Base-by-base conservation (phyloP, 2,113 vertebrate genomes). In the Cheilinus undulatus region DNA sequence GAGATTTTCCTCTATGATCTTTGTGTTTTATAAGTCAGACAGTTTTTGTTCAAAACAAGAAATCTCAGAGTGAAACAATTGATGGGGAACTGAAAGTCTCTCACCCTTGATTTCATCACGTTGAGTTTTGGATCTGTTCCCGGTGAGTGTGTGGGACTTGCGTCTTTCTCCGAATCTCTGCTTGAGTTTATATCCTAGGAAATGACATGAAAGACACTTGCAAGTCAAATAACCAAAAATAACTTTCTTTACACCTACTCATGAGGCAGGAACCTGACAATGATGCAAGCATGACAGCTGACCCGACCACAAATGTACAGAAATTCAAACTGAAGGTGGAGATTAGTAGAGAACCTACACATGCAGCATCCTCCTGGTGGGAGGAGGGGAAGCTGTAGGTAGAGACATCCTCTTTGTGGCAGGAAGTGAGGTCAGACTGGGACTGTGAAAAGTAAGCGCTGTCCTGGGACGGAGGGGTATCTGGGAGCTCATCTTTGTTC, bases 381-480 rank as follows among this genome's bases (percentile, higher is more conserved):
- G 48, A 62, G 52, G 58, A 7, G 3, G 42, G 3, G 23, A 26
- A 28, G 20, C 54, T 28, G 45, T 15, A 7, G 58, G 50, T 26
- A 62, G 62, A 17, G 22, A n/a, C 28, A 17, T 85, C 76, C 9
- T 87, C 76, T 17, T 26, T 34, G 12, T 68, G 28, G 19, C 26
- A 62, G 34, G 70, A 62, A 11, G 34, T 38, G 46, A 58, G 40
- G 40, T 0, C 0, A 38, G 88, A 57, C 72, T 81, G 85, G 2
- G 88, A 86, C 80, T 94, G 93, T 22, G 92, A 93, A 74, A 92
- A 93, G 64, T 93, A 94, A 3, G 88, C 90, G 0, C 93, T 94
- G 73, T 94, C 92, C 69, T 30, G 84, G 12, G 90, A 88, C 0
- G 76, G 61, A 1, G 82, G 89, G 0, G 88, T 86, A 14, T 88